Percentiles rank a stretch among this genome's conserved stretches.
phyloP scores from a whole-genome alignment of 2,888 invertebrate genomes.

The Fragum sueziense region DNA sequence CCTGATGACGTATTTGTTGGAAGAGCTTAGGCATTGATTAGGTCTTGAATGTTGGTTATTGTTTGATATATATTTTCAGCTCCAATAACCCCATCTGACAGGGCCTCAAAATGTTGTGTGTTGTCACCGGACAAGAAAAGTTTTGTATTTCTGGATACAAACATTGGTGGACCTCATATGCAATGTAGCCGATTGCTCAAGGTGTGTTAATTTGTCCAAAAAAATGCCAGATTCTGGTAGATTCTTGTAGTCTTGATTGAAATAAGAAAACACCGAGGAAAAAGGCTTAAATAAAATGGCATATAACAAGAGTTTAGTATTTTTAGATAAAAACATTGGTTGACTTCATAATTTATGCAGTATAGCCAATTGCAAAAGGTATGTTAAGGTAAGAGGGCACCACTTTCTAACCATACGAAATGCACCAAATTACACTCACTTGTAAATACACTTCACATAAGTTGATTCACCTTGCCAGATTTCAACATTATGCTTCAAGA shows the following conservation, averaged over 20 bases:
- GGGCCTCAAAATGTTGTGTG: slow-evolving; percentile 70
- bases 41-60: no score
- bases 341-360: slow-evolving; percentile 90
- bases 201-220: slow-evolving; percentile 67
- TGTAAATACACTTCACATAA: no score
- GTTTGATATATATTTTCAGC: slow-evolving; percentile 64
- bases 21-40: no score
- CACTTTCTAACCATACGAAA: no score
- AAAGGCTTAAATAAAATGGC: neutral
- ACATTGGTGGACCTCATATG: slow-evolving; percentile 88
- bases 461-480: no score
- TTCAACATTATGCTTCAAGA: no score
- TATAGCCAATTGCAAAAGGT: slow-evolving; percentile 87
- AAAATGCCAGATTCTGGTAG: no score
- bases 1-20: no score
- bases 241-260: no score
- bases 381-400: no score
- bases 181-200: slow-evolving; percentile 87
- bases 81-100: slow-evolving; percentile 64
- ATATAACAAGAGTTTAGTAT: slow-evolving; percentile 86
- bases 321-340: slow-evolving; percentile 87
- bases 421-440: no score
- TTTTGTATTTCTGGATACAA: slow-evolving; percentile 89
- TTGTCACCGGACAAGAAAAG: slow-evolving; percentile 86
- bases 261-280: no score